phyloP scores from a whole-genome alignment of 2,113 vertebrate genomes.

The Dromiciops gliroides region DNA sequence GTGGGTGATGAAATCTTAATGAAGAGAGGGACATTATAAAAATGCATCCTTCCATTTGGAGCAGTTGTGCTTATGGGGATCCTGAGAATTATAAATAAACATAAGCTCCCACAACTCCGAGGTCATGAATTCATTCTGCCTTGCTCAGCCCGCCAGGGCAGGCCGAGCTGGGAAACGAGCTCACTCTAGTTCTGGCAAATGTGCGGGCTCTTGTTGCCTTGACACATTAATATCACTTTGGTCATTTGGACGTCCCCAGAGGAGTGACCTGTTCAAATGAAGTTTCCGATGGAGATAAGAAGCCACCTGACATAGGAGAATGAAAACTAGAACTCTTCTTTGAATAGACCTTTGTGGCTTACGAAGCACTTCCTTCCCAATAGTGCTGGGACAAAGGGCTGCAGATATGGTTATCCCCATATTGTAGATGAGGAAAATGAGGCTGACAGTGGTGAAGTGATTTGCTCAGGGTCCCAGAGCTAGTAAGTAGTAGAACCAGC shows the following conservation, averaged over 20 bases:
- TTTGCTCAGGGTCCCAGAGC: neutral
- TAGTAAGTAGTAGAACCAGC: neutral
- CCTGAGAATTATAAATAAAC: conserved; percentile 88
- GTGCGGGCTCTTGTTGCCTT: conserved; percentile 58
- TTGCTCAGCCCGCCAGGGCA: conserved; percentile 67
- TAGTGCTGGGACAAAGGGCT: neutral
- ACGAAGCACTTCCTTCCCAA: neutral
- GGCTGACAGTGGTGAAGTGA: neutral
- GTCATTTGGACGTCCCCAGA: conserved; percentile 59
- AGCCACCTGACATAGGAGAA: neutral
- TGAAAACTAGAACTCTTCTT: neutral
- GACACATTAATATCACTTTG: conserved; percentile 59
- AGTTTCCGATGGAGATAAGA: conserved; percentile 7
- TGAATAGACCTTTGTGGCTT: neutral
- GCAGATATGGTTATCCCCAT: neutral
- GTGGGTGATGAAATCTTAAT: conserved; percentile 96
- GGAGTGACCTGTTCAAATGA: conserved; percentile 52
- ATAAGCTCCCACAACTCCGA: conserved; percentile 76
- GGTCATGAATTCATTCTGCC: conserved; percentile 77
- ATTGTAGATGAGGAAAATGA: neutral
- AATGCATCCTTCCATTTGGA: conserved; percentile 81
- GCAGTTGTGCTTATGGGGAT: conserved; percentile 81
- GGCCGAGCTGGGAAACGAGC: conserved; percentile 61
- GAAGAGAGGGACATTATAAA: conserved; percentile 97
- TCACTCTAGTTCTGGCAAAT: conserved; percentile 53